A percentile compares a stretch with the other conserved stretches of the same genome.
phyloP scores from a whole-genome alignment of 2,113 vertebrate genomes.

The Lota lota region DNA sequence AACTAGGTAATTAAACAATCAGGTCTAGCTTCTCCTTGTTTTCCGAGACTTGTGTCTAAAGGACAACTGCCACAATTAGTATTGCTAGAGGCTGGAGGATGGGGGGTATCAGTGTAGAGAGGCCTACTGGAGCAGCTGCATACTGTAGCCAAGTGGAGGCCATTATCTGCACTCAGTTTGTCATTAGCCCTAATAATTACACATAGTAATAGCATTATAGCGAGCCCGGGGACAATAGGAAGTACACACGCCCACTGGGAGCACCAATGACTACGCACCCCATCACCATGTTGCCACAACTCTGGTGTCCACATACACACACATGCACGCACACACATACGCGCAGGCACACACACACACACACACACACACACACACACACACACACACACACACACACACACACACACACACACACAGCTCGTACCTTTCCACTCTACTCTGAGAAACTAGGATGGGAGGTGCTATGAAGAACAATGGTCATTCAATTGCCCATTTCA shows the following conservation, averaged over 20 bases:
- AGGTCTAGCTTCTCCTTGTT: conserved; percentile 73
- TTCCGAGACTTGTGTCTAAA: conserved; percentile 68
- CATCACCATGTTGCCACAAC: too few relatives aligned
- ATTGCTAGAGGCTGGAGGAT: conserved; percentile 61
- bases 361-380: too few relatives aligned
- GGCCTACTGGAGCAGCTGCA: conserved; percentile 52
- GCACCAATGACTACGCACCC: not conserved
- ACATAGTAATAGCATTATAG: conserved; percentile 39
- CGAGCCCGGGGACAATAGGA: conserved; percentile 29
- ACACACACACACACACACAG: too few relatives aligned
- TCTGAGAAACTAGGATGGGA: too few relatives aligned
- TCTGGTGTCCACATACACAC: too few relatives aligned
- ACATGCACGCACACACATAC: too few relatives aligned
- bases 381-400: too few relatives aligned
- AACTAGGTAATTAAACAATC: conserved; percentile 84
- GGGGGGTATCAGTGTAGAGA: conserved; percentile 41
- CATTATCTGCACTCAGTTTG: conserved; percentile 50
- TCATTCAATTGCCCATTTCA: too few relatives aligned
- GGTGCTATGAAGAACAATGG: too few relatives aligned
- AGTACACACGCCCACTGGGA: conserved; percentile 41
- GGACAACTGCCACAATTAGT: conserved; percentile 78
- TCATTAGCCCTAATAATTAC: conserved; percentile 41
- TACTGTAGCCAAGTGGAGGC: conserved; percentile 42
- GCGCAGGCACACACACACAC: too few relatives aligned
- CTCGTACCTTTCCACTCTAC: too few relatives aligned